Percentiles rank a stretch among this genome's conserved stretches.
These are phyloP conservation scores for Drosophila tanythrix DNA, from an alignment of 2,888 invertebrate species.

Conservation along the genomic window DNA sequence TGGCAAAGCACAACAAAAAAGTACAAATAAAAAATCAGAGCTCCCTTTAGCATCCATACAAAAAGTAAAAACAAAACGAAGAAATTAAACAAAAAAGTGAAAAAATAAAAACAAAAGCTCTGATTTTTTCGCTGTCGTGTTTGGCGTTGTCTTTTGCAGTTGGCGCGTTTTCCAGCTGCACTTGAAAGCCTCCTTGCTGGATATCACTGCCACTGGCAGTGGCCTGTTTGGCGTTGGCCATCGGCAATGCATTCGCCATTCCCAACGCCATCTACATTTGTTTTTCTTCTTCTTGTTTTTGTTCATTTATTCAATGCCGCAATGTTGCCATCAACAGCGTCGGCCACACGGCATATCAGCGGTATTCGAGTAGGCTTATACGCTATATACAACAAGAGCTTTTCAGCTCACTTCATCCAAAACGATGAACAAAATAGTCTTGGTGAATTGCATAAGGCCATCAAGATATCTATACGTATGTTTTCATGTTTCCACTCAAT, in stretches of 20 bases:
- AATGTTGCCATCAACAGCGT: constrained; percentile 54
- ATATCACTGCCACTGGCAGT: constrained; percentile 48
- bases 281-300: constrained; percentile 29
- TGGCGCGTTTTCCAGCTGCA: constrained; percentile 67
- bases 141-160: constrained; percentile 73
- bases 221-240: constrained; percentile 37
- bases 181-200: constrained; percentile 71
- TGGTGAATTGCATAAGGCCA: constrained; percentile 17
- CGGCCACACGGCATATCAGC: constrained; percentile 75
- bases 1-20: constrained; percentile 35
- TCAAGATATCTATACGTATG: constrained; percentile 16
- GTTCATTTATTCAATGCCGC: constrained; percentile 77
- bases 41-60: constrained; percentile 54
- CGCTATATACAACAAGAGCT: constrained; percentile 49
- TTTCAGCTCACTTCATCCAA: constrained; percentile 48
- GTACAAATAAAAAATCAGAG: constrained; percentile 52
- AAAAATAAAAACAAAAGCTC: constrained; percentile 23
- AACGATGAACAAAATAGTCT: constrained; percentile 10
- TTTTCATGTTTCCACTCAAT: background rate
- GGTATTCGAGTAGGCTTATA: constrained; percentile 52
- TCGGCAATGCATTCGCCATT: constrained; percentile 2
- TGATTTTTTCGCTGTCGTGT: constrained; percentile 55
- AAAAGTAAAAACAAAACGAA: constrained; percentile 26
- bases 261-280: constrained; percentile 54
- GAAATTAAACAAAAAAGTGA: constrained; percentile 11